phyloP scores from a whole-genome alignment of 1,140 invertebrate genomes.

The Colletes gigas region DNA sequence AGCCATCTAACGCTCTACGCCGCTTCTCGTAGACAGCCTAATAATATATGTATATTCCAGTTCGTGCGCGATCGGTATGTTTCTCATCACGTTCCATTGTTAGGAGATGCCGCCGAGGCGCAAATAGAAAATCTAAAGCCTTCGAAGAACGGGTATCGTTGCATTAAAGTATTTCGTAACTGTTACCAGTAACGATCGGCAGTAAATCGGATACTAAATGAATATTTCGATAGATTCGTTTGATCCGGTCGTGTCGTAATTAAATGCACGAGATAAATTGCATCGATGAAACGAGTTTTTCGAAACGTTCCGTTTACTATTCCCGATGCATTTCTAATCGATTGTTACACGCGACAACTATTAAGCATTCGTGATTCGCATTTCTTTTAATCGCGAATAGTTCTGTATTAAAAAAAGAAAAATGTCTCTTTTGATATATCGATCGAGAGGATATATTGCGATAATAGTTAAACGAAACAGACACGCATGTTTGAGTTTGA shows the following conservation, averaged over 20 bases:
- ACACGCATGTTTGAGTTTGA: conserved; percentile 41
- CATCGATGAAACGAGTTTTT: no score
- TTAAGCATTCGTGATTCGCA: neutral
- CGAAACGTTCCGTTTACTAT: neutral
- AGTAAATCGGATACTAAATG: conserved; percentile 10
- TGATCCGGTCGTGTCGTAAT: no score
- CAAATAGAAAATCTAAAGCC: neutral
- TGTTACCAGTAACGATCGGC: neutral
- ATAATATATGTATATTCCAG: conserved; percentile 12
- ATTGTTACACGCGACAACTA: no score
- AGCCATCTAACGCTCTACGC: conserved; percentile 15
- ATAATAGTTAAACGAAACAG: conserved; percentile 4
- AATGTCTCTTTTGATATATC: neutral
- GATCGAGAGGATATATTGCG: neutral
- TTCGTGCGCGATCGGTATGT: neutral
- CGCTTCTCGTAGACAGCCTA: conserved; percentile 8
- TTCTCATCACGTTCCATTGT: neutral
- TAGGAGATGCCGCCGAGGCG: neutral
- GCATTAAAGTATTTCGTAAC: neutral
- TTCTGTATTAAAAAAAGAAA: neutral
- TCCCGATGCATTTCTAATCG: neutral
- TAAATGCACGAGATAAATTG: no score
- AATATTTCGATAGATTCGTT: neutral
- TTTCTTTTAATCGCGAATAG: conserved; percentile 1
- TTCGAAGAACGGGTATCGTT: neutral